A percentile compares a stretch with the other conserved stretches of the same genome.
These are phyloP conservation scores for Didymodactylos carnosus DNA, from an alignment of 2,888 invertebrate species.

Conservation along the genomic window DNA sequence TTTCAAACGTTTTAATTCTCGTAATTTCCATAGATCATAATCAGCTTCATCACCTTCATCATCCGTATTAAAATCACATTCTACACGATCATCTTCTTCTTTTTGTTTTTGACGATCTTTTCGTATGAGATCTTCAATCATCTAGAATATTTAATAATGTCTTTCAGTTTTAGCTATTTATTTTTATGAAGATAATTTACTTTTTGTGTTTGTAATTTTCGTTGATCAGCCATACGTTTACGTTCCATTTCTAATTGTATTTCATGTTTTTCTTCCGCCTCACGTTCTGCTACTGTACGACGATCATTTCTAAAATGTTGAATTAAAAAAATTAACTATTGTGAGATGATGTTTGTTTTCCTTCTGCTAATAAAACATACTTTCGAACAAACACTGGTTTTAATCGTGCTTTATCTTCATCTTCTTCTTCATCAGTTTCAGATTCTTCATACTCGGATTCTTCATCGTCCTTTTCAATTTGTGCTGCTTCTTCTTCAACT, in stretches of 20 bases:
- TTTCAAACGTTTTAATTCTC: slow-evolving; percentile 85
- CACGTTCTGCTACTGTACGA: slow-evolving; percentile 79
- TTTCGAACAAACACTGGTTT: slow-evolving; percentile 86
- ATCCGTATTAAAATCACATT: slow-evolving; percentile 26
- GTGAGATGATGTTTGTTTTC: too few relatives aligned
- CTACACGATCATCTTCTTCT: slow-evolving; percentile 13
- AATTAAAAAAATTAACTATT: too few relatives aligned
- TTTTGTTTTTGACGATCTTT: slow-evolving; percentile 7
- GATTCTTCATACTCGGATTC: slow-evolving; percentile 18
- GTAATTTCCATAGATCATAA: slow-evolving; percentile 89
- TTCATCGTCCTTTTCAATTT: background rate
- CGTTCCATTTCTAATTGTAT: slow-evolving; percentile 66
- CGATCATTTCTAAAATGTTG: slow-evolving; percentile 47
- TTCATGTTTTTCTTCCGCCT: slow-evolving; percentile 57
- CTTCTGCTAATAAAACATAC: slow-evolving; percentile 17
- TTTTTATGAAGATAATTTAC: slow-evolving; percentile 25
- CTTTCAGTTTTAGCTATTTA: background rate
- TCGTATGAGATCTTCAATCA: slow-evolving; percentile 2
- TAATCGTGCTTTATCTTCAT: slow-evolving; percentile 51
- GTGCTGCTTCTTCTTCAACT: slow-evolving; percentile 19
- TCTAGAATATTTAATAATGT: background rate
- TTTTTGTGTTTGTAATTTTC: slow-evolving; percentile 63
- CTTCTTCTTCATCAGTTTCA: slow-evolving; percentile 24
- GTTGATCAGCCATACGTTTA: slow-evolving; percentile 58
- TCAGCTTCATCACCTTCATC: slow-evolving; percentile 78